Evolutionary conservation across 2,113 vertebrate genomes (phyloP).

Genomic region (Camelus dromedarius): DNA sequence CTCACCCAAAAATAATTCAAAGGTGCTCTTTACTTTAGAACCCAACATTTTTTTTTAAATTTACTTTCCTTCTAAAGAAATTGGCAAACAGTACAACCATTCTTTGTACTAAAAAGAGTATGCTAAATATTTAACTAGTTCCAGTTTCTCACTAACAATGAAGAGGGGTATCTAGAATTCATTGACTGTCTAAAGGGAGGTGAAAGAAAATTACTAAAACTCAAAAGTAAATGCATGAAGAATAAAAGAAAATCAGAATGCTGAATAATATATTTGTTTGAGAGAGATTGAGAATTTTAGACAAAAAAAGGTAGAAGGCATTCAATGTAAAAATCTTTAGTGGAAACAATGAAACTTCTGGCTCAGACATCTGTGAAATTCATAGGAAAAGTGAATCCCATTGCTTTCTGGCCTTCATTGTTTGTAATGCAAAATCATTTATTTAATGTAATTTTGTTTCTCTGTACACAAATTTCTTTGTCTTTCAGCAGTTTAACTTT

Average conservation of each 20-base stretch:
- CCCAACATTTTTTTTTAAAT: not conserved
- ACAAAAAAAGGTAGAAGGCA: not conserved
- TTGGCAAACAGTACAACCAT: not conserved
- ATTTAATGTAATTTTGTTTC: not conserved
- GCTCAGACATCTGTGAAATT: not conserved
- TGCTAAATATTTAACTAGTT: not conserved
- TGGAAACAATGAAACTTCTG: not conserved
- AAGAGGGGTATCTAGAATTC: not conserved
- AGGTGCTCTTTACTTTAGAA: not conserved
- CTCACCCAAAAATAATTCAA: not conserved
- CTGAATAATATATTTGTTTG: not conserved
- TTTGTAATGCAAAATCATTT: not conserved
- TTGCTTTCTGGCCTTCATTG: not conserved
- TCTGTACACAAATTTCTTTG: not conserved
- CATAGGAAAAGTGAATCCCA: not conserved
- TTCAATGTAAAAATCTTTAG: not conserved
- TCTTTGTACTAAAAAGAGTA: not conserved
- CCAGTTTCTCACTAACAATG: not conserved
- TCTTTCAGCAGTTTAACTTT: not conserved
- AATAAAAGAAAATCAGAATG: not conserved
- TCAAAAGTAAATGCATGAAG: not conserved
- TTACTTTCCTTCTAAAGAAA: not conserved
- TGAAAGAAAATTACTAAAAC: not conserved
- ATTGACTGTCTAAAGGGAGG: not conserved
- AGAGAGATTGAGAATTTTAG: not conserved